Conservation (phyloP, 2,888 invertebrate species). For the Polylopha cassiicola region DNA sequence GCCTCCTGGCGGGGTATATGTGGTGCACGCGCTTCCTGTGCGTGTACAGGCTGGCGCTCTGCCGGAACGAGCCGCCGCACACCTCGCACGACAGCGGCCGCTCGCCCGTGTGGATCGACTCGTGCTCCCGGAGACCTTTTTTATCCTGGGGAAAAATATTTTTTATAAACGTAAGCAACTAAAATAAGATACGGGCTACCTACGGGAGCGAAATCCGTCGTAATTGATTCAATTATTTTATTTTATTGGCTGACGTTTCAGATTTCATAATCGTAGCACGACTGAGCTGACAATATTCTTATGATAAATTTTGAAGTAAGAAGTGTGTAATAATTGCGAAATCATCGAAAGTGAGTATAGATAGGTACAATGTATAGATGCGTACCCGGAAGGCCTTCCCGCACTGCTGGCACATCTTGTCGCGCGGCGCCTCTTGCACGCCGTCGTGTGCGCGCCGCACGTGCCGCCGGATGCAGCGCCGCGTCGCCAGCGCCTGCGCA, state of each 20-base stretch:
- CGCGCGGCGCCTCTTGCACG: conserved; percentile 41
- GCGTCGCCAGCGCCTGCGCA: conserved; percentile 49
- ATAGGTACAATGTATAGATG: neutral
- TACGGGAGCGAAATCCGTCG: too few relatives aligned
- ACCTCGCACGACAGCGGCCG: conserved; percentile 50
- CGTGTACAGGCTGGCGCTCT: conserved; percentile 45
- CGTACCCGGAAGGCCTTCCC: conserved; percentile 56
- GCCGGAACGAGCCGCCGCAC: conserved; percentile 53
- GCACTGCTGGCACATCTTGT: conserved; percentile 59
- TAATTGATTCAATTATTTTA: conserved; percentile 9
- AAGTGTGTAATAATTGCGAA: too few relatives aligned
- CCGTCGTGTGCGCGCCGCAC: conserved; percentile 51
- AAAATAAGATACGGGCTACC: too few relatives aligned
- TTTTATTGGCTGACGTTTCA: too few relatives aligned
- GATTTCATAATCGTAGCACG: too few relatives aligned
- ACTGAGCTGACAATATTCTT: too few relatives aligned
- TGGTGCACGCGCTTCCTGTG: conserved; percentile 46
- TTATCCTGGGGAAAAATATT: conserved; percentile 39
- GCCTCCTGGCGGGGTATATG: conserved; percentile 27
- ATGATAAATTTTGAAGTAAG: too few relatives aligned
- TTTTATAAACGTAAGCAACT: too few relatives aligned
- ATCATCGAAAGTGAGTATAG: neutral
- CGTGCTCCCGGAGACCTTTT: conserved; percentile 52
- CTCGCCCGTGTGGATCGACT: conserved; percentile 53
- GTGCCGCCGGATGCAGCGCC: conserved; percentile 51